Conservation (phyloP, 2,888 invertebrate genomes). For the Clitarchus hookeri region DNA sequence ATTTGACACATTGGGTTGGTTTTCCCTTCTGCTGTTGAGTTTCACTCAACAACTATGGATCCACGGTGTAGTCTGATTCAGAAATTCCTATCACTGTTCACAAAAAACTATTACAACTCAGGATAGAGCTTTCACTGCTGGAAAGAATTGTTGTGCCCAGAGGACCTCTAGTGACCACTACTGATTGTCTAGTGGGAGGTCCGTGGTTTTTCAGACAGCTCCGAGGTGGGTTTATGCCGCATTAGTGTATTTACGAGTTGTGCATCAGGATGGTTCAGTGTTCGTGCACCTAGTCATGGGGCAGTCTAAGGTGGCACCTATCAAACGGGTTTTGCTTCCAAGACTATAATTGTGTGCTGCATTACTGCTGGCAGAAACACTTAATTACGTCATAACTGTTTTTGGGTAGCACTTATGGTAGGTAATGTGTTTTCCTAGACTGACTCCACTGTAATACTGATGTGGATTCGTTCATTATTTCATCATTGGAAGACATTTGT, state of each 20-base stretch:
- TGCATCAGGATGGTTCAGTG: not conserved
- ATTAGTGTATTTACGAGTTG: not conserved
- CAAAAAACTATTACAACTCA: not conserved
- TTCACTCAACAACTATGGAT: not conserved
- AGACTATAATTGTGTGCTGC: not conserved
- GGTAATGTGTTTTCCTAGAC: not conserved
- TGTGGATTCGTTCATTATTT: constrained; percentile 18
- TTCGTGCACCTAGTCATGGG: not conserved
- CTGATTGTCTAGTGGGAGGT: too few species aligned
- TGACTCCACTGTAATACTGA: not conserved
- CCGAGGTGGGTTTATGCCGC: not conserved
- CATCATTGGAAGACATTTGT: constrained; percentile 21
- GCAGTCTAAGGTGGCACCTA: constrained; percentile 25
- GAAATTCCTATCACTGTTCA: not conserved
- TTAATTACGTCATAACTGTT: not conserved
- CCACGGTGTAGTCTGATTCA: not conserved
- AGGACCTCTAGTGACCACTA: not conserved
- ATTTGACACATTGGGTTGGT: not conserved
- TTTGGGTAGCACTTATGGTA: not conserved
- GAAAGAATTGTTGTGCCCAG: not conserved
- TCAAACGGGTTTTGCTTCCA: constrained; percentile 7
- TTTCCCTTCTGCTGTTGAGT: not conserved
- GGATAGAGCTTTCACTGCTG: not conserved
- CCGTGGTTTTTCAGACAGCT: too few species aligned
- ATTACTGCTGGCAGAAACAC: not conserved